Evolutionary conservation across 37 sponge, comb jelly and placozoan genomes (phyloP), one percentile per base, ranked within the genome.

Genomic region (Bolinopsis microptera): DNA sequence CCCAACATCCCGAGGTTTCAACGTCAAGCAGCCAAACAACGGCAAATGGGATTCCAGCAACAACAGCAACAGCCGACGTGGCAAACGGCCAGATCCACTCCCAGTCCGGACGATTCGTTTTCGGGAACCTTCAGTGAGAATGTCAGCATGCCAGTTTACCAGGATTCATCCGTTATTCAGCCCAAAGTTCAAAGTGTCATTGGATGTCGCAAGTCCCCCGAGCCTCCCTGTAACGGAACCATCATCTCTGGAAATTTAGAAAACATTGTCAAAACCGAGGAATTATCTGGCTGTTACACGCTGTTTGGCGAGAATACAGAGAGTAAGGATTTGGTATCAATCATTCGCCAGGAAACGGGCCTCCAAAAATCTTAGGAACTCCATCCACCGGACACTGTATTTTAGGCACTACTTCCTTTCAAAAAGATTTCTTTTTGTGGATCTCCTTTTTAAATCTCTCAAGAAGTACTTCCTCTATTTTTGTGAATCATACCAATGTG

Each of bases 161-260:
- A 28, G 26, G 21, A 32, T 32, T 16, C 33, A 16, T 32, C 33
- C 33, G 90, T 86, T 22, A 86, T 86, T 27, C 90, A 86, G 90
- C 90, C 90, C 26, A 39, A 41, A 40, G 90, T 86, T 39, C 90
- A 86, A 24, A 86, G 90, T 39, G 90, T 86, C 61, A 86, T 86
- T 38, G 90, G 90, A 8, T 86, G 90, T 39, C 25, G 90, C 13
- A 41, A 86, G 61, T 22, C 27, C 27, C 80, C 80, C 18, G 90
- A 86, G 28, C 90, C 90, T 0, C 21, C 21, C 36, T 48, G 61
- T 13, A 48, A 48, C 13, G 31, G 27, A 30, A 30, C n/a, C 18
- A 2, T 40, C 27, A 39, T 25, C 0, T 3, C 16, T 3, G 61
- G 27, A 27, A 23, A 13, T 5, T 5, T 27, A 3, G 31, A 41